A percentile compares a stretch with the other conserved stretches of the same genome.
phyloP scores from a whole-genome alignment of 2,888 invertebrate genomes.

The Sclerodermus sp. region DNA sequence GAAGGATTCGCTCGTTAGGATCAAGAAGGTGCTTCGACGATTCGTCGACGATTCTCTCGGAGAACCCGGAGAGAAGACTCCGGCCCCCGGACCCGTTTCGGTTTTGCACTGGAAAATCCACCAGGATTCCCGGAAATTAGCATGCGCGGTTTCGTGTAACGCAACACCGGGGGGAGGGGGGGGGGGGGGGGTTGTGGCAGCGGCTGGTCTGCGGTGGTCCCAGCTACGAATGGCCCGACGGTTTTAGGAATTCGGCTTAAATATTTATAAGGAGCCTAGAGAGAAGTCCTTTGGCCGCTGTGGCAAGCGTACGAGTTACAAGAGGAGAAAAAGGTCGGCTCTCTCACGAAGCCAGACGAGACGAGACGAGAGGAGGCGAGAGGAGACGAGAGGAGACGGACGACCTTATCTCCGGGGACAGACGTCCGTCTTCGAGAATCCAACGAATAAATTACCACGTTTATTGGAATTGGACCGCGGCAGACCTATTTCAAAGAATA shows the following conservation, averaged over 20 bases:
- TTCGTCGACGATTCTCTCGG: too few species aligned
- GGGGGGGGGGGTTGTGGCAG: constrained; percentile 7
- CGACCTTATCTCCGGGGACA: constrained; percentile 8
- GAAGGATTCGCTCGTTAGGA: too few species aligned
- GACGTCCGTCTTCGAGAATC: constrained; percentile 9
- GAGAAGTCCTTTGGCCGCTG: background rate
- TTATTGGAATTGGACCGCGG: background rate
- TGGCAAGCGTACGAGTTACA: background rate
- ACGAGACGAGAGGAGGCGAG: background rate
- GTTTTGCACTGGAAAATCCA: too few species aligned
- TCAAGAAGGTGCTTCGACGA: too few species aligned
- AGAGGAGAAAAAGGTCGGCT: background rate
- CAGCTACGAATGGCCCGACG: constrained; percentile 28
- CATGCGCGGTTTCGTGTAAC: constrained; percentile 11
- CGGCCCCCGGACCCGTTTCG: too few species aligned
- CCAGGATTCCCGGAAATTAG: too few species aligned
- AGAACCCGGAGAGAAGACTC: background rate
- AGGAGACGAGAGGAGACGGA: background rate
- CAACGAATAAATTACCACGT: constrained; percentile 16
- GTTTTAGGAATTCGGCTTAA: constrained; percentile 33
- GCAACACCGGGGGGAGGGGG: constrained; percentile 22
- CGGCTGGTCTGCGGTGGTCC: constrained; percentile 30
- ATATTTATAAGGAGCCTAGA: constrained; percentile 33
- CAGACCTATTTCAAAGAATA: too few species aligned
- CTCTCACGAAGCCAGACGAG: constrained; percentile 1